Evolutionary conservation across 2,888 invertebrate genomes (phyloP), one percentile per base, ranked within the genome.

Genomic region (Troides oblongomaculatus): DNA sequence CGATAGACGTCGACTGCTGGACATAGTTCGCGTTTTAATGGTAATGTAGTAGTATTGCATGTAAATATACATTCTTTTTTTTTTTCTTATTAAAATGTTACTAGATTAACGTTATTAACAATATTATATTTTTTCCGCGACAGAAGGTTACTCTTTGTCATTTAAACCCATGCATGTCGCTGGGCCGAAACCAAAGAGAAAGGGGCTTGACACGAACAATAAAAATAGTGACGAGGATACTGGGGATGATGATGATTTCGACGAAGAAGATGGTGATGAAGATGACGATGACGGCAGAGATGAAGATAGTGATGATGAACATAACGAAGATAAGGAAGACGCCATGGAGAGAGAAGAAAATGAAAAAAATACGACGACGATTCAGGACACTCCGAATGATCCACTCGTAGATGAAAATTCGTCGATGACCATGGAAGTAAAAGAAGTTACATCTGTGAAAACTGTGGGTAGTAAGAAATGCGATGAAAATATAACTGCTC

Each of bases 121-220:
- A 12, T 50, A 50, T 50, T 50, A 12, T 50, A 4, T 57, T 57
- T 21, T 21, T 8, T 6, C 10, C n/a, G n/a, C n/a, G 1, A 60
- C 60, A 60, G 60, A n/a, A 3, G 71, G 68, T 25, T 14, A 68
- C 7, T 67, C 60, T 0, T n/a, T 77, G 17, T 50, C 25, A 12
- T 74, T 78, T 61, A 76, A 71, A 71, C 74, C 77, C 12, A 43
- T 78, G 50, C 72, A 77, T 36, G 14, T 77, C 14, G 57, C 57
- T 57, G 57, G 57, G n/a, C 57, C 57, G 18, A 57, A 4, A 10
- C 57, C 21, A 10, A 57, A 12, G 57, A 50, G 14, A 50, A 18
- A 50, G 50, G 18, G 75, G 77, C 0, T 73, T 75, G 0, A 72
- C 64, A 4, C 63, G 0, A 25, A 36, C 18, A 59, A 58, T 39